Base-by-base conservation (phyloP, 2,797 vertebrate genomes). In the Chaunax sp. region DNA sequence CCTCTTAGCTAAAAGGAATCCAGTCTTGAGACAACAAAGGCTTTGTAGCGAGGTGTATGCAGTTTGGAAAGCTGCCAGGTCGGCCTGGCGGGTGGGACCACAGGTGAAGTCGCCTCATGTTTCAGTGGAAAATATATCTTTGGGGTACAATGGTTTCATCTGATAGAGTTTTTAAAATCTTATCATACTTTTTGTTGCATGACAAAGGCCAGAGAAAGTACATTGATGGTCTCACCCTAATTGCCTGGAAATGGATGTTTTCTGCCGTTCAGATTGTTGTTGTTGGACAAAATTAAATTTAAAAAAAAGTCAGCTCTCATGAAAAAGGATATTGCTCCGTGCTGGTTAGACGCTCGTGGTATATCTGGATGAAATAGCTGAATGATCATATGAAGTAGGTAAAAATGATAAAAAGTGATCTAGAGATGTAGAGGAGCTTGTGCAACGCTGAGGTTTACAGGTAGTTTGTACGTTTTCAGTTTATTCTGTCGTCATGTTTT, bases 81-180 rank as follows among this genome's bases (percentile, higher is more conserved):
- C 30, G 56, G 64, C 77, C 30, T 14, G 54, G 72, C 44, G 70
- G 80, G 80, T 70, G 69, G 78, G 73, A 72, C 56, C 58, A 47
- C 88, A 91, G 89, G 88, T 90, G 85, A 88, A 74, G 71, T 84
- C 62, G 83, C 84, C 74, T 90, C 80, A 71, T 70, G 82, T 86
- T 84, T 81, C 85, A 82, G 22, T 72, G 75, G 66, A 80, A 85
- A 88, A 78, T 74, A 79, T 45, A 69, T 76, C 64, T 72, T 33
- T 52, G 33, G 63, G 73, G 77, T 33, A 15, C 47, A 47, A 20
- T 54, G 63, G 53, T 50, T 58, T 68, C 67, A 71, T 60, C 60
- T 56, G 60, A 71, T 67, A 57, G 73, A 75, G 72, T 53, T 12
- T 62, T 73, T 66, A 16, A n/a, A n/a, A 60, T 57, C 57, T 41